These are phyloP conservation scores for Diadumene lineata DNA, from an alignment of 92 coral and sea anemone genomes.

Conservation along the genomic window DNA sequence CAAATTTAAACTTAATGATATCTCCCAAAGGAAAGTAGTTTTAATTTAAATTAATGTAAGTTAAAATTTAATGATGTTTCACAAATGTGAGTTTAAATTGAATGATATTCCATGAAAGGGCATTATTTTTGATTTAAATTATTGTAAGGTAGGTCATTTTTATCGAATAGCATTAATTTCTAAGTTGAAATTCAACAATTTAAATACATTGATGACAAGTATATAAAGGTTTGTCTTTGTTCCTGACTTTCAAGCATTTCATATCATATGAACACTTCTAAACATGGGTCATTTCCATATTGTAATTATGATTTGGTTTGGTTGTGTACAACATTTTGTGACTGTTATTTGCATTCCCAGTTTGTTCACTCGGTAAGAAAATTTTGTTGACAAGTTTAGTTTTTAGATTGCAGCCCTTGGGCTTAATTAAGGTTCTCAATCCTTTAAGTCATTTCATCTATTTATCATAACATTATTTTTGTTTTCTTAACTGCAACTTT, in stretches of 20 bases:
- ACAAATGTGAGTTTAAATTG: too few species aligned
- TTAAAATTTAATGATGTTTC: too few species aligned
- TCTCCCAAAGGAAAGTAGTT: background rate
- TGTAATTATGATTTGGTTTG: background rate
- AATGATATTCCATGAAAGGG: background rate
- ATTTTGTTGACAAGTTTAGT: background rate
- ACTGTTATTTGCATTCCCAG: background rate
- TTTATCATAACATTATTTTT: background rate
- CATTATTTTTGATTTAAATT: background rate
- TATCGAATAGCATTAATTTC: background rate
- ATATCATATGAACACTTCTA: background rate
- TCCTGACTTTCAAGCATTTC: background rate
- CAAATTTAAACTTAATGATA: too few species aligned
- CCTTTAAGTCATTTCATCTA: background rate
- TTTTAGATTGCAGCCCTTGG: conserved; percentile 4
- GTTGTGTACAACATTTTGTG: background rate
- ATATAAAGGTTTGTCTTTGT: background rate
- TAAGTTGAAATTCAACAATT: background rate
- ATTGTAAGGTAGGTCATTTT: background rate
- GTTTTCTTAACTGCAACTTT: background rate
- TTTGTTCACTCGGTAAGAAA: background rate
- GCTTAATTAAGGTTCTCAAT: background rate
- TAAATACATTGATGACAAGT: background rate
- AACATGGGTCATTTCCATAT: background rate
- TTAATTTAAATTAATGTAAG: background rate